Conservation (phyloP, 2,113 vertebrate genomes). For the Ammodytes marinus region DNA sequence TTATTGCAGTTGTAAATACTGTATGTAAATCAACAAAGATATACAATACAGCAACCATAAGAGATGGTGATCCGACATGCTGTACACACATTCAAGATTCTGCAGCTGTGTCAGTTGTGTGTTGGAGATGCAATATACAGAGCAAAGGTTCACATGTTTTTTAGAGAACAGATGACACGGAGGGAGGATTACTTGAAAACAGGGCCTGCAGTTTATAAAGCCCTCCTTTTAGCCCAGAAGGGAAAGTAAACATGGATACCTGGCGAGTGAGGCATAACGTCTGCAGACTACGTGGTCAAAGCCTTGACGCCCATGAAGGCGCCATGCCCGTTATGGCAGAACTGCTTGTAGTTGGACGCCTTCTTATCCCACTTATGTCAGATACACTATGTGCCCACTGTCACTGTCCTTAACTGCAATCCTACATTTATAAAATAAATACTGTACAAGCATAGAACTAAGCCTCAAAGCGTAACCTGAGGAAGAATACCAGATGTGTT, state of each 20-base stretch:
- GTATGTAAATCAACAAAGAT: not conserved
- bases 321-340: not conserved
- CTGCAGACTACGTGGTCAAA: slow-evolving; percentile 10
- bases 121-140: not conserved
- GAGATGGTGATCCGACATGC: not conserved
- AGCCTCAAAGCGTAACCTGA: not conserved
- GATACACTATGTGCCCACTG: not conserved
- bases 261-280: slow-evolving; percentile 17
- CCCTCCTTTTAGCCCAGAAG: not conserved
- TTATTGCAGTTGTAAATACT: not conserved
- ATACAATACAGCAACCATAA: not conserved
- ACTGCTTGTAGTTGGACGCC: slow-evolving; percentile 2
- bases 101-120: not conserved
- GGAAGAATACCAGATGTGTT: not conserved
- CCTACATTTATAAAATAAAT: not conserved
- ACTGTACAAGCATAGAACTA: not conserved
- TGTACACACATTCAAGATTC: not conserved
- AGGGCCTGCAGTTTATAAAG: not conserved
- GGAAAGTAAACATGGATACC: slow-evolving; percentile 11
- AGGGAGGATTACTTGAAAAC: not conserved
- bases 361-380: not conserved
- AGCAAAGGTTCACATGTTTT: not conserved
- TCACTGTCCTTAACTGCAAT: not conserved
- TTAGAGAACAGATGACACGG: not conserved
- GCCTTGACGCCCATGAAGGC: not conserved